These are phyloP conservation scores for Pocillopora grandis DNA, from an alignment of 92 coral and sea anemone genomes.

Conservation along the genomic window DNA sequence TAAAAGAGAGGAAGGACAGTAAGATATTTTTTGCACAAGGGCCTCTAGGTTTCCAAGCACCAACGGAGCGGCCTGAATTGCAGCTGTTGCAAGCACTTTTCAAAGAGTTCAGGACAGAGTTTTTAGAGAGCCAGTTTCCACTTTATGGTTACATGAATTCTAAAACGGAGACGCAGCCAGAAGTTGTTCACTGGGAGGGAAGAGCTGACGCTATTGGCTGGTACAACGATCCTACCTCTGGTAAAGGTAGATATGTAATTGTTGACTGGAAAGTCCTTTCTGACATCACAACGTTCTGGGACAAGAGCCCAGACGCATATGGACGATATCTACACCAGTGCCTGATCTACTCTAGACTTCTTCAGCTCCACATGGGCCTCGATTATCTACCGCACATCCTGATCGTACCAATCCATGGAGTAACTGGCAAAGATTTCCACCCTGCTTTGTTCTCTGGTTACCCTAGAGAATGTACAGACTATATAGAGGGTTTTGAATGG, in stretches of 20 bases:
- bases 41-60: too few species aligned
- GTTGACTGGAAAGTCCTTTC: conserved; percentile 57
- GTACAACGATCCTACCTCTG: not conserved
- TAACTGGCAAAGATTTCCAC: conserved; percentile 29
- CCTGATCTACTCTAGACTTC: conserved; percentile 54
- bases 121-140: conserved; percentile 14
- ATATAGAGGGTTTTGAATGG: conserved; percentile 36
- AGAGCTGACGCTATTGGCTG: conserved; percentile 46
- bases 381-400: conserved; percentile 50
- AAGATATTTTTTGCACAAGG: too few species aligned
- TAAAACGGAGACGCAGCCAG: not conserved
- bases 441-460: conserved; percentile 42
- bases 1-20: too few species aligned
- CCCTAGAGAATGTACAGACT: conserved; percentile 46
- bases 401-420: conserved; percentile 46
- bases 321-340: conserved; percentile 62
- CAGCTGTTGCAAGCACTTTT: too few species aligned
- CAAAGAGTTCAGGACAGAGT: not conserved
- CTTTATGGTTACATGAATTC: conserved; percentile 35
- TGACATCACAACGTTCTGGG: conserved; percentile 29
- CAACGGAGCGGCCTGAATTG: too few species aligned
- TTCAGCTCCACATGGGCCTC: conserved; percentile 52
- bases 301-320: not conserved
- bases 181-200: conserved; percentile 33
- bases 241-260: conserved; percentile 18